Percentiles rank a stretch among this genome's conserved stretches.
Conservation (phyloP, 1,140 invertebrate genomes). For the Laupala kohalensis region DNA sequence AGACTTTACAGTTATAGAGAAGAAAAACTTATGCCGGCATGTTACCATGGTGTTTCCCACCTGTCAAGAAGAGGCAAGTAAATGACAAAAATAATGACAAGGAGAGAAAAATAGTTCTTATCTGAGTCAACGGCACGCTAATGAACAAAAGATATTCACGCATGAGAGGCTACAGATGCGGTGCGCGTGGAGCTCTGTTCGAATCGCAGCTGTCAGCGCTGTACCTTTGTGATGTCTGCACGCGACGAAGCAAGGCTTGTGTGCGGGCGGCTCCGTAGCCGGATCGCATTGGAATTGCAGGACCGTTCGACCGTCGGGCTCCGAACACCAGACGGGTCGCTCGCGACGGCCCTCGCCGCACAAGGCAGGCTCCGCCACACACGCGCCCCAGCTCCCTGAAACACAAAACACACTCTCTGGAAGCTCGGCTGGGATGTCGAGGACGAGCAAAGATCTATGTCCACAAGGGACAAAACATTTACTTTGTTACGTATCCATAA, state of each 20-base stretch:
- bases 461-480: no score
- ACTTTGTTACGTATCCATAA: no score
- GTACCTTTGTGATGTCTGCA: constrained; percentile 16
- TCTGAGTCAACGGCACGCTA: no score
- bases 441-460: no score
- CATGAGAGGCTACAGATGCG: neutral
- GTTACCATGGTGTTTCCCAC: no score
- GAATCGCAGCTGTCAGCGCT: neutral
- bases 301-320: constrained; percentile 14
- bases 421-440: no score
- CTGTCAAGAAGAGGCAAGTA: no score
- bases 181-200: neutral
- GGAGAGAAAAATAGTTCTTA: no score
- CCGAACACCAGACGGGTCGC: constrained; percentile 14
- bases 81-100: no score
- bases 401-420: neutral
- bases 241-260: constrained; percentile 15
- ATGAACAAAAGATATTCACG: neutral
- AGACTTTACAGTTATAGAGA: no score
- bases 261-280: neutral
- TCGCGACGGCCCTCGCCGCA: constrained; percentile 15
- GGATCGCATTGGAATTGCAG: constrained; percentile 16
- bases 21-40: no score
- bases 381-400: constrained; percentile 9
- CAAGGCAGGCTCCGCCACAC: neutral